Base-by-base conservation (phyloP, 2,113 vertebrate genomes). In the Cyphomyrus discorhynchus region DNA sequence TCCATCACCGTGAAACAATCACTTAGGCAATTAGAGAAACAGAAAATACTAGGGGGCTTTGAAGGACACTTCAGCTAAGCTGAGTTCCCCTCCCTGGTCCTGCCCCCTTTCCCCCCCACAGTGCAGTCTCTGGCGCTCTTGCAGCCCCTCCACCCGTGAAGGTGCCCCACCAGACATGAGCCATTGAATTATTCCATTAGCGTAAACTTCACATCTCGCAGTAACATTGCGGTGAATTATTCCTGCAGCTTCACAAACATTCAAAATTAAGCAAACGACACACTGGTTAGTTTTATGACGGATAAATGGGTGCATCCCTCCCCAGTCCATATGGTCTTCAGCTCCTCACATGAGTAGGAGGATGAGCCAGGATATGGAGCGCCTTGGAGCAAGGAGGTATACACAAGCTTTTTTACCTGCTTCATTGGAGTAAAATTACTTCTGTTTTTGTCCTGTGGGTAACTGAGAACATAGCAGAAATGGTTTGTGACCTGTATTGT, bases 271-370 rank as follows among this genome's bases (percentile, higher is more conserved):
- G 92, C 90, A 93, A 94, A 95, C 95, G 94, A 95, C 94, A 93
- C 92, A 93, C 91, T 94, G 94, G 94, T 96, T 95, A 95, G 95
- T 94, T 94, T 95, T 95, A 95, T 96, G 94, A 94, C 93, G 52
- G 89, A 92, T 90, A 92, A 93, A 90, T 91, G 80, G 90, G 90
- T 90, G 89, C 85, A 46, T 56, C 89, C 80, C 84, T 89, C 88
- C 86, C 47, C 58, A n/a, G 88, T 35, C 88, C 31, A 27, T 70
- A 45, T n/a, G 42, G 11, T 17, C 27, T 77, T 35, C 13, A 77
- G 31, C 15, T 3, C 11, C 70, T 77, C 15, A 17, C 31, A 39
- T 77, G 31, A 77, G 21, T 8, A 8, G 31, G 13, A 39, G 31
- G 4, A 35, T 1, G 35, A 39, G 27, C 70, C 35, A 50, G 46